A percentile compares a stretch with the other conserved stretches of the same genome.
These are phyloP conservation scores for Eledone cirrhosa DNA, from an alignment of 2,888 invertebrate genomes.

Conservation along the genomic window DNA sequence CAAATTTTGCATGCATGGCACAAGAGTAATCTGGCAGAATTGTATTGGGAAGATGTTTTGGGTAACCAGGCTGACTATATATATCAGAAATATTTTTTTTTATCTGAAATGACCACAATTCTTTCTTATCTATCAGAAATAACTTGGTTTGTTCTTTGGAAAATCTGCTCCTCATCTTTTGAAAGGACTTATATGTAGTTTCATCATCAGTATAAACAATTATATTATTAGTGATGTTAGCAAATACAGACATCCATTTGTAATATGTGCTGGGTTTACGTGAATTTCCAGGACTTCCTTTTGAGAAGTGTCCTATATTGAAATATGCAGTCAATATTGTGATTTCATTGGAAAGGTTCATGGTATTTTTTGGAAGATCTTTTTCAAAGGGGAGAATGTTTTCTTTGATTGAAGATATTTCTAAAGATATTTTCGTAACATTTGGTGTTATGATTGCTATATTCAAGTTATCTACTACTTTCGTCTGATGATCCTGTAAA, in stretches of 20 bases:
- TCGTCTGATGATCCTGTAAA: no score
- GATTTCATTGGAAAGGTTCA: slow-evolving; percentile 38
- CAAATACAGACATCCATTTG: slow-evolving; percentile 55
- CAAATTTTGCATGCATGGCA: slow-evolving; percentile 62
- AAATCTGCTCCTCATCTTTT: slow-evolving; percentile 39
- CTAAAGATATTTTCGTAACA: no score
- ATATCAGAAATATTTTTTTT: slow-evolving; percentile 44
- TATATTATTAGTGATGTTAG: slow-evolving; percentile 49
- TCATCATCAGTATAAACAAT: slow-evolving; percentile 50
- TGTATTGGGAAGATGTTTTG: slow-evolving; percentile 54
- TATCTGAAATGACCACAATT: slow-evolving; percentile 51
- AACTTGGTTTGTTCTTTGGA: slow-evolving; percentile 41
- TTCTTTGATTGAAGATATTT: no score
- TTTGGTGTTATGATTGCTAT: no score
- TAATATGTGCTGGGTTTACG: slow-evolving; percentile 45
- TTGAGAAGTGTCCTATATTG: slow-evolving; percentile 45
- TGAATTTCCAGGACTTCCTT: slow-evolving; percentile 36
- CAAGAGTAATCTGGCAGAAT: slow-evolving; percentile 55
- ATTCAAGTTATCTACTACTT: no score
- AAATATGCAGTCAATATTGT: slow-evolving; percentile 54
- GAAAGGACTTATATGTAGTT: slow-evolving; percentile 40
- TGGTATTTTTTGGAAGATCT: not conserved
- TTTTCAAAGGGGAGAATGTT: no score
- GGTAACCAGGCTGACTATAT: slow-evolving; percentile 50
- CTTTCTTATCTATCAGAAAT: slow-evolving; percentile 38